Percentiles rank a stretch among this genome's conserved stretches.
These are phyloP conservation scores for Vidua chalybeata DNA, from an alignment of 2,113 vertebrate species.

Conservation along the genomic window DNA sequence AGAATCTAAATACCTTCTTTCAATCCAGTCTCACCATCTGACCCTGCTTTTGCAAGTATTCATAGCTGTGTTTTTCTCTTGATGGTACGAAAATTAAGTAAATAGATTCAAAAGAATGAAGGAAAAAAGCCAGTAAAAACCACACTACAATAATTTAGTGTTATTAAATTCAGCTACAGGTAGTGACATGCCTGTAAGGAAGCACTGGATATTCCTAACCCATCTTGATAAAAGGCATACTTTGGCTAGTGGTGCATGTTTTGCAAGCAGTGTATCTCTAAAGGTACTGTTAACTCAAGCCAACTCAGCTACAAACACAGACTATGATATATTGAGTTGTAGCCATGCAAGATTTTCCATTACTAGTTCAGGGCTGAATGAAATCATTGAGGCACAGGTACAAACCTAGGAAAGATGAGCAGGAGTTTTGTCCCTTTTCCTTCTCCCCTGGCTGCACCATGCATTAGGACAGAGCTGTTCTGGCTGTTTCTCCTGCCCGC, in stretches of 20 bases:
- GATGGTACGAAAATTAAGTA: slow-evolving; percentile 15
- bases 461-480: fast-evolving
- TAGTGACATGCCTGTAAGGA: slow-evolving; percentile 21
- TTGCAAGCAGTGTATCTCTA: slow-evolving; percentile 44
- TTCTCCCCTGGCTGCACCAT: neutral
- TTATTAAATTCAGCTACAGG: slow-evolving; percentile 54
- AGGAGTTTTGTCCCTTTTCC: neutral
- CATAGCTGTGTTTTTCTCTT: neutral
- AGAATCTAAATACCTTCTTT: slow-evolving; percentile 2
- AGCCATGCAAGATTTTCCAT: slow-evolving; percentile 42
- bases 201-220: slow-evolving; percentile 41
- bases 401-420: neutral
- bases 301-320: slow-evolving; percentile 28
- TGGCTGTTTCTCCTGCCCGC: neutral
- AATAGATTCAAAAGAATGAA: slow-evolving; percentile 20
- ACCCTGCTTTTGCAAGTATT: neutral
- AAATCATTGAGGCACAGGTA: neutral
- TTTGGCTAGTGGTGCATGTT: slow-evolving; percentile 41
- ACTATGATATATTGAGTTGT: neutral
- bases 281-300: slow-evolving; percentile 40
- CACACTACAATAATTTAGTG: neutral
- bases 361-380: neutral
- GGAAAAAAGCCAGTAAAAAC: slow-evolving; percentile 14
- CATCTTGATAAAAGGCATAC: slow-evolving; percentile 55
- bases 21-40: neutral